Percentiles rank a stretch among this genome's conserved stretches.
These are phyloP conservation scores for Euleptes europaea DNA, from an alignment of 2,113 vertebrate species.

Conservation along the genomic window DNA sequence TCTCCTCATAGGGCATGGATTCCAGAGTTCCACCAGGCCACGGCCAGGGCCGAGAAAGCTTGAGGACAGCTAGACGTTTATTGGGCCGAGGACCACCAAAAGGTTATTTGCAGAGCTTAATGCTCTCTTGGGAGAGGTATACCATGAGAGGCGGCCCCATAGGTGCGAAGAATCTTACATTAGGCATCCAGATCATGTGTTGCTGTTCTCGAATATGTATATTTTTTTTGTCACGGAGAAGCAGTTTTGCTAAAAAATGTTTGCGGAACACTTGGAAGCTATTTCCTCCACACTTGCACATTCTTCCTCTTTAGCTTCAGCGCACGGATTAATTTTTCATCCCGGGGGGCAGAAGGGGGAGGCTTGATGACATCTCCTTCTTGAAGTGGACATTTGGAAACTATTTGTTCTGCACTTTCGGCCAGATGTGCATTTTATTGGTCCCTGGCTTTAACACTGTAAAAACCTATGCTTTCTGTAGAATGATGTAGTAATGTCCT, in stretches of 20 bases:
- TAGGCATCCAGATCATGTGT: not conserved
- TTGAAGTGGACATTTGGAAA: slow-evolving; percentile 21
- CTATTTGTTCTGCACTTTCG: slow-evolving; percentile 47
- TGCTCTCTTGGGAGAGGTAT: too few relatives aligned
- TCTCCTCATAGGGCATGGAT: too few relatives aligned
- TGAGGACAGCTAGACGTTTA: too few relatives aligned
- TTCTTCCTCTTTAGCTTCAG: slow-evolving; percentile 40
- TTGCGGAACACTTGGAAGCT: slow-evolving; percentile 55
- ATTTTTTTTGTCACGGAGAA: slow-evolving; percentile 13
- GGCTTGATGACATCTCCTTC: slow-evolving; percentile 37
- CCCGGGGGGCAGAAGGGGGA: not conserved
- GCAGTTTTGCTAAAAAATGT: slow-evolving; percentile 49
- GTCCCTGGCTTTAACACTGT: slow-evolving; percentile 23
- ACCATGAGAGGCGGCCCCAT: too few relatives aligned
- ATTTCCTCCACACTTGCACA: slow-evolving; percentile 51
- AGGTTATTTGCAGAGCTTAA: too few relatives aligned
- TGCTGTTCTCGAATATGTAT: not conserved
- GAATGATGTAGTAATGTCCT: slow-evolving; percentile 8
- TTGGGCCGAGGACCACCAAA: too few relatives aligned
- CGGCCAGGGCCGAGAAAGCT: too few relatives aligned
- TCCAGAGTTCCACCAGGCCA: too few relatives aligned
- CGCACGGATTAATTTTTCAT: slow-evolving; percentile 59
- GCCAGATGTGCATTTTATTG: slow-evolving; percentile 18
- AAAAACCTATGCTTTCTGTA: not conserved
- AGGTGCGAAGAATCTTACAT: too few relatives aligned